A percentile compares a stretch with the other conserved stretches of the same genome.
Evolutionary conservation across 2,888 invertebrate species (phyloP).

Genomic region (Mythimna ferrago): DNA sequence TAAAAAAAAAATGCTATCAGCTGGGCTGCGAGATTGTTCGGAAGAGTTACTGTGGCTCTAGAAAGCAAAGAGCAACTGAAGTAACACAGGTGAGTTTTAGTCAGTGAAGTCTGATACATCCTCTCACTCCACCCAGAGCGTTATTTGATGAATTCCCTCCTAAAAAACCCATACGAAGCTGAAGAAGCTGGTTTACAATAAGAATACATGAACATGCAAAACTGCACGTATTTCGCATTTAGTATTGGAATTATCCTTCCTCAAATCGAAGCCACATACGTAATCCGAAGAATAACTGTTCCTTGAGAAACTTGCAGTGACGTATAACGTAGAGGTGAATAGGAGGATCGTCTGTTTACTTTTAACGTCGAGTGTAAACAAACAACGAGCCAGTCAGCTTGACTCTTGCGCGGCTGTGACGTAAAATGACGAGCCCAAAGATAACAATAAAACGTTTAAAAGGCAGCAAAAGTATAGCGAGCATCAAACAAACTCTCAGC

Average conservation of each 20-base stretch:
- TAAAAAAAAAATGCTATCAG: too few species aligned
- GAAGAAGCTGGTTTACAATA: not conserved
- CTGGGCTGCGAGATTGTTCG: too few species aligned
- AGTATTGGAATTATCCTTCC: constrained; percentile 36
- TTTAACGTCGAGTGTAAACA: constrained; percentile 50
- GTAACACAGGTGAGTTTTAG: too few species aligned
- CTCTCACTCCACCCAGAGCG: too few species aligned
- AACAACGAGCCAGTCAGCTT: constrained; percentile 67
- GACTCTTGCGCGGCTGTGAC: constrained; percentile 67
- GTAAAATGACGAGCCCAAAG: constrained; percentile 63
- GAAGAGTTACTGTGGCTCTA: not conserved
- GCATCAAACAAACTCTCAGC: constrained; percentile 66
- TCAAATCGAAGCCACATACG: constrained; percentile 4
- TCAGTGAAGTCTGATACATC: too few species aligned
- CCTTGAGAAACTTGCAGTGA: constrained; percentile 33
- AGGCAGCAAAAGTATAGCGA: constrained; percentile 60
- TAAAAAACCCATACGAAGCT: too few species aligned
- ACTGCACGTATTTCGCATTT: constrained; percentile 33
- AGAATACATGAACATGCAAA: constrained; percentile 24
- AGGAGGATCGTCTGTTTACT: constrained; percentile 41
- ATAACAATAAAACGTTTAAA: constrained; percentile 76
- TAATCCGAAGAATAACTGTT: constrained; percentile 8
- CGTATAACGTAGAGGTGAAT: constrained; percentile 33
- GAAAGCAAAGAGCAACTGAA: not conserved
- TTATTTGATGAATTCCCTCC: not conserved